phyloP scores from a whole-genome alignment of 37 sponge, comb jelly and placozoan genomes.

The Diacarnus erythraeanus region DNA sequence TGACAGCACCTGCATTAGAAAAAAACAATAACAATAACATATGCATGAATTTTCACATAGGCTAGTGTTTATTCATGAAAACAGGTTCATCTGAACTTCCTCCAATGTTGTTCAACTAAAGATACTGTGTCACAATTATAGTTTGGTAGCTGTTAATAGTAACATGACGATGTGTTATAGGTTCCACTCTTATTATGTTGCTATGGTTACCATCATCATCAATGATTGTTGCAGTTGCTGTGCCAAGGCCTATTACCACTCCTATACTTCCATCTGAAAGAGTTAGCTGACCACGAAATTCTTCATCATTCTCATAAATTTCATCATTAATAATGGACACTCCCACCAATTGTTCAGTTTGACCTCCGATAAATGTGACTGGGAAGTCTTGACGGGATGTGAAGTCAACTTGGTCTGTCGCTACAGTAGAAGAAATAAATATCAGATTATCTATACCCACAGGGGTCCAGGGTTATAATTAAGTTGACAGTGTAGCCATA shows the following conservation, averaged over 20 bases:
- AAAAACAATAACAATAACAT: too few relatives aligned
- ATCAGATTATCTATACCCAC: neutral
- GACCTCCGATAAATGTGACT: neutral
- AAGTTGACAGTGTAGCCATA: neutral
- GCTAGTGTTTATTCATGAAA: too few relatives aligned
- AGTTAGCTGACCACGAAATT: neutral
- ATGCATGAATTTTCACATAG: too few relatives aligned
- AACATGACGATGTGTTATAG: too few relatives aligned
- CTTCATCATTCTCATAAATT: constrained; percentile 7
- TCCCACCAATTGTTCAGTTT: neutral
- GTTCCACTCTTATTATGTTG: too few relatives aligned
- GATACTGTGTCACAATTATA: too few relatives aligned
- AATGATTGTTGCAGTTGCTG: neutral
- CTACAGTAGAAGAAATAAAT: too few relatives aligned
- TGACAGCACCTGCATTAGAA: neutral
- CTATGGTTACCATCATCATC: neutral
- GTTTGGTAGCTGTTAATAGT: too few relatives aligned
- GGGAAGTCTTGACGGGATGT: neutral
- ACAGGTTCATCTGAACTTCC: too few relatives aligned
- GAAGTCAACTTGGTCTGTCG: too few relatives aligned
- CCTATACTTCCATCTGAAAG: neutral
- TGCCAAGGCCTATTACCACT: neutral
- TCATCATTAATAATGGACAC: constrained; percentile 5
- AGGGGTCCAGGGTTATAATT: neutral
- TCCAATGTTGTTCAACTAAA: too few relatives aligned